phyloP scores from a whole-genome alignment of 2,888 invertebrate species.

The Ischnura elegans region DNA sequence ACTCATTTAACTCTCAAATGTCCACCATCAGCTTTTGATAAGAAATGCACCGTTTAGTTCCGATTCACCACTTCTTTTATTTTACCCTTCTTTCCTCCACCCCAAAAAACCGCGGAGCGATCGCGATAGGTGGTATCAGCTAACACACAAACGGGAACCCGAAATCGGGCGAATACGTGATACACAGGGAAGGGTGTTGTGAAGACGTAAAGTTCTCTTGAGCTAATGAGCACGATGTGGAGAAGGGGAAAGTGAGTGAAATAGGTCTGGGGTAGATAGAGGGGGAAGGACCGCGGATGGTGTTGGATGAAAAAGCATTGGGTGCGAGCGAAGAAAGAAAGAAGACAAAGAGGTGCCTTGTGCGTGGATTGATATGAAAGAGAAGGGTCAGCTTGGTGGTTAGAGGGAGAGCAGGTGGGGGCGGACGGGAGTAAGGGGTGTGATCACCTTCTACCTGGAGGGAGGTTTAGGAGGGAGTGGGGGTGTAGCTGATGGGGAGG shows the following conservation, averaged over 20 bases:
- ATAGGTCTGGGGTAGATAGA: neutral
- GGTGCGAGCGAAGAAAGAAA: neutral
- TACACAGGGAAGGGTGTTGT: neutral
- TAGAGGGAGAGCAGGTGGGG: neutral
- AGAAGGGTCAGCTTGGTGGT: neutral
- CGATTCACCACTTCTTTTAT: neutral
- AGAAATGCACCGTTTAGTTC: neutral
- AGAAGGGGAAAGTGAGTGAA: neutral
- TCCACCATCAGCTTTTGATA: neutral
- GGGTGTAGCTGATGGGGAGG: neutral
- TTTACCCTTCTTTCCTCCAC: neutral
- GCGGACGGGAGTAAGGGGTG: neutral
- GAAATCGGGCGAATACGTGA: neutral
- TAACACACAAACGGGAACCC: neutral
- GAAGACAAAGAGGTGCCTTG: conserved; percentile 32
- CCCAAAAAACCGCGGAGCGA: neutral
- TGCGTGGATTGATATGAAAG: conserved; percentile 33
- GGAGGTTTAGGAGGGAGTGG: neutral
- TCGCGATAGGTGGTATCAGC: neutral
- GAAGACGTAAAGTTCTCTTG: neutral
- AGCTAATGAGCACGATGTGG: neutral
- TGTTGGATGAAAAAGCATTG: neutral
- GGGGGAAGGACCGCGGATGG: neutral
- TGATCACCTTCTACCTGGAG: neutral
- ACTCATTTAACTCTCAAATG: no score